These are phyloP conservation scores for Lithobates sylvaticus DNA, from an alignment of 2,797 vertebrate genomes.

Conservation along the genomic window DNA sequence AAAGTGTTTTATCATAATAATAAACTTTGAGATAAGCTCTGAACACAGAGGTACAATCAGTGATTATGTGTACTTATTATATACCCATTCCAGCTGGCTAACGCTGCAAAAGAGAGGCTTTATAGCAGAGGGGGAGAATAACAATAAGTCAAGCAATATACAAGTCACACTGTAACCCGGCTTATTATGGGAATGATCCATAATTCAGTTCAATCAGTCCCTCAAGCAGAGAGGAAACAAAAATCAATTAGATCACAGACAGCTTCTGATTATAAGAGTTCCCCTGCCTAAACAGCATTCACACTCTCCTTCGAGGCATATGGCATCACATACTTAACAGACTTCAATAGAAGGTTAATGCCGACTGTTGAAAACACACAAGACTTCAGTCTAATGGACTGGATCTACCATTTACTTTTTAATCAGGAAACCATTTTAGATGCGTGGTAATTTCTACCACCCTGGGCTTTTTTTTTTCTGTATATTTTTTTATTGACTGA, in stretches of 20 bases:
- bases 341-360: conserved; percentile 49
- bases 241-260: conserved; percentile 59
- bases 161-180: conserved; percentile 40
- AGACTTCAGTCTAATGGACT: conserved; percentile 36
- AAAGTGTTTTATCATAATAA: conserved; percentile 59
- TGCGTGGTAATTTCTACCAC: conserved; percentile 47
- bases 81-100: conserved; percentile 47
- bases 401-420: conserved; percentile 49
- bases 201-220: conserved; percentile 57
- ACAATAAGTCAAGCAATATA: conserved; percentile 45
- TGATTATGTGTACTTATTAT: conserved; percentile 53
- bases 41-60: conserved; percentile 52
- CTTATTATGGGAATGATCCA: conserved; percentile 51
- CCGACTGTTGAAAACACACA: conserved; percentile 34
- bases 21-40: conserved; percentile 50
- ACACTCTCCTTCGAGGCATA: conserved; percentile 40
- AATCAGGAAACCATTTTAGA: conserved; percentile 49
- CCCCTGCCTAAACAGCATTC: conserved; percentile 50
- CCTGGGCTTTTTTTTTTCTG: background rate
- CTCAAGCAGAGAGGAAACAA: conserved; percentile 56
- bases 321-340: conserved; percentile 47
- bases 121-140: conserved; percentile 23
- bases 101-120: conserved; percentile 28
- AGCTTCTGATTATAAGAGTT: conserved; percentile 51
- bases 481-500: conserved; percentile 39